Base-by-base conservation (phyloP, 1,140 invertebrate species). In the Aleiodes sp. region DNA sequence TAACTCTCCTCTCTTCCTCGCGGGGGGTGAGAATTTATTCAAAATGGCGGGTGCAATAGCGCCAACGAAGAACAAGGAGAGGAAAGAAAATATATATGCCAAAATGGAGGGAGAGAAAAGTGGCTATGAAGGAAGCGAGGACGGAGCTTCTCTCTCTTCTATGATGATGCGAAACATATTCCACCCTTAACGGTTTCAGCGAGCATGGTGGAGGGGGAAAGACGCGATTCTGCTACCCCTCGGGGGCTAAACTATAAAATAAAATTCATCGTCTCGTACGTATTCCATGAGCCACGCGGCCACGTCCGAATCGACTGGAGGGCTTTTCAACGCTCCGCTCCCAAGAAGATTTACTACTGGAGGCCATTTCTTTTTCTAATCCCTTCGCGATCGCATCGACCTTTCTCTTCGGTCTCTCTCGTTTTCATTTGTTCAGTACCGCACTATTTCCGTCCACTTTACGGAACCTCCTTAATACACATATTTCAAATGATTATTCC, bases 141-240 rank as follows among this genome's bases (percentile, higher is more conserved):
- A 68, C 33, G 35, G 39, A 26, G 78, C 80, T 81, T 83, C 81
- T 79, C 77, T 68, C 73, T 16, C 29, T 62, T 41, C 83, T 84
- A 80, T 81, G 82, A 86, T 86, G 80, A 85, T 86, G 84, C 84
- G 83, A 85, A 84, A 86, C 85, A 85, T 86, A 86, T 86, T 85
- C 85, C 82, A 83, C 80, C 80, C 80, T 82, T 78, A 83, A 83
- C 79, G 77, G 75, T 69, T 59, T 56, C 70, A 65, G 57, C 72
- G 70, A n/a, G 65, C 33, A 10, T 39, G 43, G 39, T 2, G 70
- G 71, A 74, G 77, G 71, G 74, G 7, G 33, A 21, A 61, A 43
- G 39, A 46, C 67, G 41, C 26, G 39, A 60, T 56, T 59, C 33
- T 19, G 73, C 73, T 76, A 73, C 74, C 76, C 70, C 69, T 43